Percentiles rank a stretch among this genome's conserved stretches.
These are phyloP conservation scores for Sebastolobus altivelis DNA, from an alignment of 2,797 vertebrate species.

Conservation along the genomic window DNA sequence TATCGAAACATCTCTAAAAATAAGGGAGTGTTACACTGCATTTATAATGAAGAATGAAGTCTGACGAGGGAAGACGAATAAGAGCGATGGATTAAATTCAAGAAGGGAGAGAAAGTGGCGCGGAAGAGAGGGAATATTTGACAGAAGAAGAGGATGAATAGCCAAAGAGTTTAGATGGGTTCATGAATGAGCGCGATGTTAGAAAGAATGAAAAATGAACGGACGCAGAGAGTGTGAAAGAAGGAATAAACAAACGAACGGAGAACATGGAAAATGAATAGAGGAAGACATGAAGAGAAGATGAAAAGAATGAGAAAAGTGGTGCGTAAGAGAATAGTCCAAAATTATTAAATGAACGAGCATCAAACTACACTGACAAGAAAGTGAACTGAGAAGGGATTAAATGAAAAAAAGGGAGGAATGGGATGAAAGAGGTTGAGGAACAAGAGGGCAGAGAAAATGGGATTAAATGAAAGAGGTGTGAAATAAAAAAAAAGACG, in stretches of 20 bases:
- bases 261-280: not conserved
- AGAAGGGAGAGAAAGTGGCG: not conserved
- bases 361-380: not conserved
- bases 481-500: conserved; percentile 52
- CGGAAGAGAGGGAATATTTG: not conserved
- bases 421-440: conserved; percentile 49
- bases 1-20: not conserved
- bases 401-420: conserved; percentile 7
- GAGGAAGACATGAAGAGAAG: not conserved
- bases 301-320: not conserved
- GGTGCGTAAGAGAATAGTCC: not conserved
- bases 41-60: not conserved
- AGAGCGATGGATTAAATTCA: not conserved
- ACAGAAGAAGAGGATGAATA: not conserved
- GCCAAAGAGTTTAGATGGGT: not conserved
- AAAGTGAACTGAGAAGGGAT: conserved; percentile 14
- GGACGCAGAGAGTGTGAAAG: not conserved
- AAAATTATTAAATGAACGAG: not conserved
- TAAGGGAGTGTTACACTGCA: not conserved
- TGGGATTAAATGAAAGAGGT: conserved; percentile 67
- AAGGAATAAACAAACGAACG: not conserved
- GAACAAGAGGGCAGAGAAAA: conserved; percentile 42
- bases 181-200: not conserved
- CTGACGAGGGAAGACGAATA: not conserved
- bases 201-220: not conserved